Conservation (phyloP, 2,888 invertebrate species). For the Drosophila rubida region DNA sequence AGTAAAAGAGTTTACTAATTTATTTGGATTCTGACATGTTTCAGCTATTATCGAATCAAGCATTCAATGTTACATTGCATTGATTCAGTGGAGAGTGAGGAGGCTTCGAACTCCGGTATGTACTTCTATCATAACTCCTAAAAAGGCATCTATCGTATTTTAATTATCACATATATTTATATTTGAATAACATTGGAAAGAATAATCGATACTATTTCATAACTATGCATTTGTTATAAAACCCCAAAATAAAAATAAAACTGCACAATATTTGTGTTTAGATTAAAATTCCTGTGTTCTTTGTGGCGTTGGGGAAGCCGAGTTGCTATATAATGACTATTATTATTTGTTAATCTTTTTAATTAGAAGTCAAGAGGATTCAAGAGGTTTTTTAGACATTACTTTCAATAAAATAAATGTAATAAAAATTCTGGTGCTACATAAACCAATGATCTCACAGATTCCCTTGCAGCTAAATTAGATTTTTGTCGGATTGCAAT, state of each 20-base stretch:
- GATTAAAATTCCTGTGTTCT: not conserved
- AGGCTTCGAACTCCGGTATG: slow-evolving; percentile 53
- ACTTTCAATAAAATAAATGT: too few species aligned
- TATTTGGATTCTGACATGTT: slow-evolving; percentile 57
- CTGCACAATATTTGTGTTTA: slow-evolving; percentile 54
- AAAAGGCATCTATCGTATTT: slow-evolving; percentile 25
- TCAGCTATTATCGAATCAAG: slow-evolving; percentile 48
- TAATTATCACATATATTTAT: slow-evolving; percentile 13
- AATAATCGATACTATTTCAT: slow-evolving; percentile 58
- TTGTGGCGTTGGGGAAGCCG: not conserved
- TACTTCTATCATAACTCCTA: slow-evolving; percentile 68
- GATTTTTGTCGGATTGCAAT: too few species aligned
- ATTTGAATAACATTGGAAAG: slow-evolving; percentile 49
- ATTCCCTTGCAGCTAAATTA: too few species aligned
- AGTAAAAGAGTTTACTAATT: slow-evolving; percentile 49
- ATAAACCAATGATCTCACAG: too few species aligned
- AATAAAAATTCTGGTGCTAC: too few species aligned
- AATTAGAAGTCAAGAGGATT: too few species aligned
- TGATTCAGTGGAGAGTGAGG: slow-evolving; percentile 50
- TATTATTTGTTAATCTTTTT: too few species aligned
- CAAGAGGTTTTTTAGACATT: too few species aligned
- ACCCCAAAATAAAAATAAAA: slow-evolving; percentile 44
- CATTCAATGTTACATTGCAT: slow-evolving; percentile 39
- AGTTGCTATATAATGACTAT: too few species aligned
- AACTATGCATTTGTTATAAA: slow-evolving; percentile 52